A percentile compares a stretch with the other conserved stretches of the same genome.
phyloP scores from a whole-genome alignment of 2,797 vertebrate species.

The Chiropotes sagulatus region DNA sequence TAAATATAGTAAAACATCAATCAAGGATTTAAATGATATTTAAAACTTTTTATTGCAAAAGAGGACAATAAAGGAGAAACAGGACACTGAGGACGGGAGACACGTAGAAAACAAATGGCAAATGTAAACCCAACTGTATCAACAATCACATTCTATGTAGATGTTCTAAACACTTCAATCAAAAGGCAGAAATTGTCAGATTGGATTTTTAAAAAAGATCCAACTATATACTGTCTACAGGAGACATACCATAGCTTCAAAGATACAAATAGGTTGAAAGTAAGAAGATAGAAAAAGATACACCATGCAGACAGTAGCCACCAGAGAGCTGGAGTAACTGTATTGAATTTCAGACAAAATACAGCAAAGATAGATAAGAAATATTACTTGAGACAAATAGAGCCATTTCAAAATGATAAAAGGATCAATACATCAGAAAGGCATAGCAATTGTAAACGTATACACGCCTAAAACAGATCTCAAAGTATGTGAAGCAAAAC shows the following conservation, averaged over 20 bases:
- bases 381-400: not conserved
- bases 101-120: not conserved
- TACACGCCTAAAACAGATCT: not conserved
- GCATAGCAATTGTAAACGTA: not conserved
- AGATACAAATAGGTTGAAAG: not conserved
- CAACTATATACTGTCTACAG: not conserved
- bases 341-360: slow-evolving; percentile 15
- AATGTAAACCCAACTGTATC: not conserved
- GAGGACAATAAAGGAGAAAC: not conserved
- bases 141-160: not conserved
- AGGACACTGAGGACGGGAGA: not conserved
- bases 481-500: not conserved
- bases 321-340: not conserved
- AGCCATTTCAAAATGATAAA: not conserved
- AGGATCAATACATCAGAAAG: not conserved
- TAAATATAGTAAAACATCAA: not conserved
- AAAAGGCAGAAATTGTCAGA: not conserved
- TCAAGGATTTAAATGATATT: not conserved
- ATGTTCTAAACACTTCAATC: not conserved
- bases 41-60: not conserved
- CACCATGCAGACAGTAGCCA: not conserved
- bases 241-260: not conserved
- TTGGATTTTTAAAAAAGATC: not conserved
- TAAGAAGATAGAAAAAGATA: not conserved
- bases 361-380: not conserved